Conservation (phyloP, 1,140 invertebrate species). For the Drosophila ironensis region DNA sequence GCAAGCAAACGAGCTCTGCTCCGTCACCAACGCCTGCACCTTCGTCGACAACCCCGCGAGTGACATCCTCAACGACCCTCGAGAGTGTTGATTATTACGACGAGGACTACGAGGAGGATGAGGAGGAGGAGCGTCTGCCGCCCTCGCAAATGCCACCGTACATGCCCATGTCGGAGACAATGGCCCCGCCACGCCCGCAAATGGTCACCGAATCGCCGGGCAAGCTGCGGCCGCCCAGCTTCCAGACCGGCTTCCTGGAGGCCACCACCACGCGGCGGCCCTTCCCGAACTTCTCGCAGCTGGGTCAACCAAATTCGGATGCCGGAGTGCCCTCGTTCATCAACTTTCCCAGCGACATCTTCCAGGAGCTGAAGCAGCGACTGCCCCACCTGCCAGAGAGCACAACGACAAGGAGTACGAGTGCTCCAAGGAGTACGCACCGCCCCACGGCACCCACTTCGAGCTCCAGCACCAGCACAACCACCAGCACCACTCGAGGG, state of each 20-base stretch:
- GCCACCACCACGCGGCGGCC: constrained; percentile 74
- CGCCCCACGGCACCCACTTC: constrained; percentile 30
- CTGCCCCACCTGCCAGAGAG: constrained; percentile 40
- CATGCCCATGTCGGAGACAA: constrained; percentile 84
- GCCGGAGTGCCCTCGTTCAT: constrained; percentile 72
- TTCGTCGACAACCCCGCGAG: background rate
- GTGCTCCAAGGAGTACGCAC: constrained; percentile 55
- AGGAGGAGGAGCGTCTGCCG: constrained; percentile 81
- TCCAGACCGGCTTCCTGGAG: constrained; percentile 62
- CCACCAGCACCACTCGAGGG: constrained; percentile 47
- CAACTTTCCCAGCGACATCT: constrained; percentile 77
- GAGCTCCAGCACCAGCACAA: constrained; percentile 62
- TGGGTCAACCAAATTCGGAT: constrained; percentile 33
- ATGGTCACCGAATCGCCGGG: constrained; percentile 26
- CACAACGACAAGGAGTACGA: too few species aligned
- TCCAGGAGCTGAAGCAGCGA: constrained; percentile 72
- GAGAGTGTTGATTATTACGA: constrained; percentile 54
- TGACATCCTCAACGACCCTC: constrained; percentile 27
- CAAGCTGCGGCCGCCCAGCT: constrained; percentile 1
- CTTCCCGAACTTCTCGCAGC: constrained; percentile 49
- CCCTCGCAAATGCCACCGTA: constrained; percentile 84
- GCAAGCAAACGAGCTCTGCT: constrained; percentile 12
- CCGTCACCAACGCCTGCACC: background rate
- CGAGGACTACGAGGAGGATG: constrained; percentile 82
- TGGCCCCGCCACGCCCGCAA: constrained; percentile 73